Evolutionary conservation across 2,797 vertebrate genomes (phyloP), one percentile per base, ranked within the genome.

Genomic region (Echiichthys vipera): DNA sequence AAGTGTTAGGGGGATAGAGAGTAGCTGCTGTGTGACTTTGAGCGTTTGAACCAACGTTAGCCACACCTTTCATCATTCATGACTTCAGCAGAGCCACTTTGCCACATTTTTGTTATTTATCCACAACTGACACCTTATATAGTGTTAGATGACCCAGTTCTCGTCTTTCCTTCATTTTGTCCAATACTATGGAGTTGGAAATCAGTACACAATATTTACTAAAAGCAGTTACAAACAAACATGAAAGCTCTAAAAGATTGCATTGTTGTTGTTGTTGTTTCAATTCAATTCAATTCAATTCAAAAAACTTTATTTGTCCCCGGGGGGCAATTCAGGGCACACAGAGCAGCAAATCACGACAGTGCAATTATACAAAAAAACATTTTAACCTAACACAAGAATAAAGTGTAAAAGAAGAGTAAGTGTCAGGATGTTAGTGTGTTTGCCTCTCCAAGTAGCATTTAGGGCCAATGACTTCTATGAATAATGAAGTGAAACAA

Each of bases 31-130:
- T 36, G 32, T 32, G 4, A 8, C 3, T 8, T 7, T 55, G 27
- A 42, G 47, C 9, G 25, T 37, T 47, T n/a, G n/a, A n/a, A n/a
- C n/a, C n/a, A n/a, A 37, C 32, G 15, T 49, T 5, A 32, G 56
- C 40, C 49, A 54, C 51, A 66, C 8, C 12, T 62, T 74, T 61
- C 30, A 74, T 85, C 39, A 83, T 81, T 72, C 42, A 83, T 74
- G n/a, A 77, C 30, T 71, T 18, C 45, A 39, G 42, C 53, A 46
- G 22, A 70, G 65, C 15, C 39, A 43, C 47, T 43, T 65, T 54
- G 20, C 20, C n/a, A 22, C 27, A n/a, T 50, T 63, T 67, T 58
- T 54, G 12, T 30, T 25, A 46, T 62, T 65, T 25, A n/a, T 49
- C 24, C 43, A 47, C 34, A 61, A 22, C 39, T 55, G 13, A 30